phyloP scores from a whole-genome alignment of 2,888 invertebrate species.

The Omphaloscelis lunosa region DNA sequence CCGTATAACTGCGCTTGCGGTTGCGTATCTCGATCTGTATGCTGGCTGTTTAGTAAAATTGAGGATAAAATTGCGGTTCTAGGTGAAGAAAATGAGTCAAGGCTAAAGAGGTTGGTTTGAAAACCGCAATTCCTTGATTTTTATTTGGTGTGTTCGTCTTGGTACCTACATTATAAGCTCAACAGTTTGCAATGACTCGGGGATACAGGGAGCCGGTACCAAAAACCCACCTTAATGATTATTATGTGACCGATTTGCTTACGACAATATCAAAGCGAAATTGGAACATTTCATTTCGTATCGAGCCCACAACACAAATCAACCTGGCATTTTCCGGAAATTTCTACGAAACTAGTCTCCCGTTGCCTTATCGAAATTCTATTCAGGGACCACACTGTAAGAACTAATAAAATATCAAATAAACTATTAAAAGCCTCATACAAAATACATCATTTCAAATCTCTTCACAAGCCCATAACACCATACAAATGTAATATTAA shows the following conservation, averaged over 20 bases:
- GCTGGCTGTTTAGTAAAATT: conserved; percentile 45
- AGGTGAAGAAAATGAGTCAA: conserved; percentile 38
- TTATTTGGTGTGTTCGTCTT: not conserved
- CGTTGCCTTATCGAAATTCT: not conserved
- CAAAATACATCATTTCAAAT: not conserved
- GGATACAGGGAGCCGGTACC: not conserved
- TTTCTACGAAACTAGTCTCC: not conserved
- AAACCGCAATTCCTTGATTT: conserved; percentile 32
- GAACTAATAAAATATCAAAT: conserved; percentile 2
- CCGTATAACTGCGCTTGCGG: conserved; percentile 49
- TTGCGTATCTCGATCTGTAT: conserved; percentile 50
- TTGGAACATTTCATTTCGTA: not conserved
- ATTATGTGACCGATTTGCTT: not conserved
- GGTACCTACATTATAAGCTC: conserved; percentile 4
- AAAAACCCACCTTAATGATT: not conserved
- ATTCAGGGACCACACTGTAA: not conserved
- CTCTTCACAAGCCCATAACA: conserved; percentile 9
- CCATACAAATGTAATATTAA: conserved; percentile 41
- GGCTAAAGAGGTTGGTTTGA: not conserved
- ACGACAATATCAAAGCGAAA: not conserved
- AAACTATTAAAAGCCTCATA: not conserved
- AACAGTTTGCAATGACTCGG: not conserved
- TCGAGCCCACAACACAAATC: not conserved
- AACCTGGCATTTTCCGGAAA: not conserved
- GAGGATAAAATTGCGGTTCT: not conserved